phyloP scores from a whole-genome alignment of 2,888 invertebrate genomes.

The Lasius fuliginosus region DNA sequence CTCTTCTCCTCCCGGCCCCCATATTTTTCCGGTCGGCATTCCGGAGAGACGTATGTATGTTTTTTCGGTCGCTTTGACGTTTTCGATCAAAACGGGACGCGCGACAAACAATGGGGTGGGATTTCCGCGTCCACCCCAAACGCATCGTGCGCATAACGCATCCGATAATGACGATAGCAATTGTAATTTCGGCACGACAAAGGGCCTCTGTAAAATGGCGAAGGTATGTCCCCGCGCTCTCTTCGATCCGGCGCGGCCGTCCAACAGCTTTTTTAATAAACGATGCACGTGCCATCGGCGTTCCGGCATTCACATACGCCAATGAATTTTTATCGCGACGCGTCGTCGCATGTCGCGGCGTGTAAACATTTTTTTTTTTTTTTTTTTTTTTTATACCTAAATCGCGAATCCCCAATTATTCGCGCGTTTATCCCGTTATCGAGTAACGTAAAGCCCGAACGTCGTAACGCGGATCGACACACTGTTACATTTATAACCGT shows the following conservation, averaged over 20 bases:
- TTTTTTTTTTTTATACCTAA: constrained; percentile 39
- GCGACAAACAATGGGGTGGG: constrained; percentile 51
- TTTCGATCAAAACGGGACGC: constrained; percentile 54
- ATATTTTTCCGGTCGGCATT: constrained; percentile 55
- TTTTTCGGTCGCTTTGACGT: constrained; percentile 60
- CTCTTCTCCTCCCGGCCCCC: background rate
- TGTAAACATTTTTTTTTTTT: constrained; percentile 47
- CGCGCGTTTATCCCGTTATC: constrained; percentile 57
- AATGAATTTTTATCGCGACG: constrained; percentile 57
- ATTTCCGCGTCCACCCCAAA: constrained; percentile 76
- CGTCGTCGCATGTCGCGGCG: constrained; percentile 54
- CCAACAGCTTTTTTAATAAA: constrained; percentile 76
- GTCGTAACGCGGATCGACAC: constrained; percentile 43
- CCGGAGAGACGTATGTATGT: constrained; percentile 47
- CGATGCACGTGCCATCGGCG: constrained; percentile 71
- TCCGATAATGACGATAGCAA: constrained; percentile 85
- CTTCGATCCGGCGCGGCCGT: constrained; percentile 62
- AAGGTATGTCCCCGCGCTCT: constrained; percentile 78
- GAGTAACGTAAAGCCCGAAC: constrained; percentile 49
- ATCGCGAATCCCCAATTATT: constrained; percentile 56
- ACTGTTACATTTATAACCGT: constrained; percentile 48
- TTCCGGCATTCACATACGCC: constrained; percentile 68
- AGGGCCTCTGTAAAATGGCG: constrained; percentile 77
- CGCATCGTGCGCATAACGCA: constrained; percentile 83
- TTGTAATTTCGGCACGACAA: constrained; percentile 85